phyloP scores from a whole-genome alignment of 2,113 vertebrate genomes.

The Danionella cerebrum region DNA sequence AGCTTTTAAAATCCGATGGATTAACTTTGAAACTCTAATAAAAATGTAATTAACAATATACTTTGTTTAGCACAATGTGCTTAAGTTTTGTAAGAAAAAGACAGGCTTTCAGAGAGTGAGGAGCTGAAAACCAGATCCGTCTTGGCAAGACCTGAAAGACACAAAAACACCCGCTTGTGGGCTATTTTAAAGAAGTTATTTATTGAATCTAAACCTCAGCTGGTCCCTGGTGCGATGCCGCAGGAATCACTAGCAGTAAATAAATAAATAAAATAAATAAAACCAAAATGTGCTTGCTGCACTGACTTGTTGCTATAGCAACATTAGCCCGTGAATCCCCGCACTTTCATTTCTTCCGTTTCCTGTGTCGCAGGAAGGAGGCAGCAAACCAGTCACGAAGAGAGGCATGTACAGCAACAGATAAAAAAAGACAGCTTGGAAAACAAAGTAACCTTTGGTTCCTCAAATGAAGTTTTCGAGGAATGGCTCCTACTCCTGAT shows the following conservation, averaged over 20 bases:
- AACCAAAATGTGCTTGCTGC: neutral
- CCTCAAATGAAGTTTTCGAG: neutral
- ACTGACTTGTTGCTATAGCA: constrained; percentile 39
- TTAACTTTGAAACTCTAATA: too few species aligned
- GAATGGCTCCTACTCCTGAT: neutral
- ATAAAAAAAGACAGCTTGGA: neutral
- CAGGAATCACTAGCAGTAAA: constrained; percentile 1
- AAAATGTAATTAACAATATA: too few species aligned
- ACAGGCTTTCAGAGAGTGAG: too few species aligned
- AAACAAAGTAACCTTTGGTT: neutral
- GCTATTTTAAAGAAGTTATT: neutral
- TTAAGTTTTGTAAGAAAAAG: too few species aligned
- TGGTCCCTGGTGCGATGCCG: neutral
- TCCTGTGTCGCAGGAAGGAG: constrained; percentile 23
- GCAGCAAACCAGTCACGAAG: neutral
- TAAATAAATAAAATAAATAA: neutral
- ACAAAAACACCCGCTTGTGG: constrained; percentile 4
- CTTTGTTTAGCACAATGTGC: too few species aligned
- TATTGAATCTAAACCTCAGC: constrained; percentile 13
- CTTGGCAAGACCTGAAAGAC: neutral
- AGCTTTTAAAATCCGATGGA: too few species aligned
- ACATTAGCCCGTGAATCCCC: constrained; percentile 13
- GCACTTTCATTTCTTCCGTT: neutral
- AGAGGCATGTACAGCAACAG: neutral
- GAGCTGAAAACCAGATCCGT: neutral